phyloP scores from a whole-genome alignment of 2,888 invertebrate species.

The Lepidocyrtoides sp. region DNA sequence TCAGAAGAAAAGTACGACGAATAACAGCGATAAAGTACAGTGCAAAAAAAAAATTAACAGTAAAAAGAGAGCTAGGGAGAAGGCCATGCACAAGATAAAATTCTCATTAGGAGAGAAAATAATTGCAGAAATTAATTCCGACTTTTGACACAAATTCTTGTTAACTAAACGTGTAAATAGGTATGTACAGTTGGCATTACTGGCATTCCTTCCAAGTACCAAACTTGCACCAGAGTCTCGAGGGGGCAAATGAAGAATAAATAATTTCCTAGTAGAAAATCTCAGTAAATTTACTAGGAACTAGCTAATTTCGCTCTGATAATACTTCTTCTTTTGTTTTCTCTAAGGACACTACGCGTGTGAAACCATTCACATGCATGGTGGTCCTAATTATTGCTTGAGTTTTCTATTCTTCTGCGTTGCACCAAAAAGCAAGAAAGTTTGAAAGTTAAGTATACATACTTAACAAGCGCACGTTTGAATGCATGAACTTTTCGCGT shows the following conservation, averaged over 20 bases:
- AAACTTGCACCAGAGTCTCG: conserved; percentile 29
- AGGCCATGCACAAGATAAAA: conserved; percentile 69
- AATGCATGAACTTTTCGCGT: neutral
- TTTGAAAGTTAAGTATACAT: neutral
- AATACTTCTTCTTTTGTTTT: conserved; percentile 3
- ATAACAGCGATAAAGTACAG: neutral
- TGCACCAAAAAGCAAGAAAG: neutral
- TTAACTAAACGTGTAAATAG: conserved; percentile 16
- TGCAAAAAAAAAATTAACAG: conserved; percentile 43
- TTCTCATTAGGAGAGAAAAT: conserved; percentile 74
- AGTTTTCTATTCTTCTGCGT: neutral
- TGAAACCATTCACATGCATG: conserved; percentile 30
- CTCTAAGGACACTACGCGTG: neutral
- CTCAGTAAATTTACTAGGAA: neutral
- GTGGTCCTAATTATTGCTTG: conserved; percentile 51
- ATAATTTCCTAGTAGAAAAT: conserved; percentile 44
- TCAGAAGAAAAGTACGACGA: conserved; percentile 6
- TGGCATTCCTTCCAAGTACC: neutral
- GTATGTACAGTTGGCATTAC: neutral
- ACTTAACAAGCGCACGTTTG: too few species aligned
- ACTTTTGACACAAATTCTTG: conserved; percentile 73
- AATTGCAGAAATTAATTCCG: conserved; percentile 69
- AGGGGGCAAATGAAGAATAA: conserved; percentile 67
- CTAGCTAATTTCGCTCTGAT: conserved; percentile 24
- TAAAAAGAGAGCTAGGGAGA: conserved; percentile 1